Evolutionary conservation across 2,888 invertebrate species (phyloP).

Genomic region (Matsumyia berberina): DNA sequence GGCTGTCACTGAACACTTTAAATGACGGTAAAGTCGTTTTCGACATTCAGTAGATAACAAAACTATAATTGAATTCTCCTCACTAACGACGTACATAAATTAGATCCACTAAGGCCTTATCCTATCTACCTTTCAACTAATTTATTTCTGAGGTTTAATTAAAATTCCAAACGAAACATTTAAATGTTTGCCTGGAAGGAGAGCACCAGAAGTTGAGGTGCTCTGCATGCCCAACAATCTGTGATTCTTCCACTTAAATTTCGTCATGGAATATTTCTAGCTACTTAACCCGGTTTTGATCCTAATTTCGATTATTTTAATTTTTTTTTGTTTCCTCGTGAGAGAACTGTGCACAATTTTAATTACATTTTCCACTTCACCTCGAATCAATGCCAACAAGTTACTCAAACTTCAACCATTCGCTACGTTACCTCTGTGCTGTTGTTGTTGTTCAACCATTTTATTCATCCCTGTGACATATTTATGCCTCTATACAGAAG

Average conservation of each 20-base stretch:
- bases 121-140: neutral
- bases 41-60: neutral
- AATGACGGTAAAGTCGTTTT: no score
- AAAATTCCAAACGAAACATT: constrained; percentile 34
- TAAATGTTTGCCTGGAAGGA: neutral
- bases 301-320: neutral
- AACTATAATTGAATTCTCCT: constrained; percentile 4
- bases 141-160: constrained; percentile 39
- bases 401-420: constrained; percentile 12
- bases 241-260: neutral
- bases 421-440: constrained; percentile 7
- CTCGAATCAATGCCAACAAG: neutral
- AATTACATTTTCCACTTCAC: constrained; percentile 30
- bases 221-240: neutral
- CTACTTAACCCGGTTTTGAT: constrained; percentile 39
- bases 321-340: neutral
- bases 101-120: neutral
- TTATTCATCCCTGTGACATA: constrained; percentile 26
- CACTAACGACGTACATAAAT: neutral
- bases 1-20: neutral
- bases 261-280: constrained; percentile 10
- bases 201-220: neutral
- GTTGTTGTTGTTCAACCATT: constrained; percentile 1
- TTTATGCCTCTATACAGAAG: constrained; percentile 35
- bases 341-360: constrained; percentile 25